Conservation (phyloP, 2,113 vertebrate species). For the Psittacula cyanocephala region DNA sequence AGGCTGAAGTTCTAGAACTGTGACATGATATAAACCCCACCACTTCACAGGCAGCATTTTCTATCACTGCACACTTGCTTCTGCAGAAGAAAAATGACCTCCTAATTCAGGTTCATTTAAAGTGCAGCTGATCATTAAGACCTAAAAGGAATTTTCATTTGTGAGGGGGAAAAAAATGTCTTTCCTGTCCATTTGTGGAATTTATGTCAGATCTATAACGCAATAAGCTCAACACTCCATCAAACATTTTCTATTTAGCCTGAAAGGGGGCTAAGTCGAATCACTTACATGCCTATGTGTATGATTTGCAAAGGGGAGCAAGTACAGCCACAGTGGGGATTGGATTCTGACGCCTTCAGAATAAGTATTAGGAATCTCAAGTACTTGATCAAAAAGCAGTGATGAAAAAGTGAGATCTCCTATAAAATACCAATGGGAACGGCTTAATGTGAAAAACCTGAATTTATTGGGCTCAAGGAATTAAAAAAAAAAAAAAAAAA, state of each 20-base stretch:
- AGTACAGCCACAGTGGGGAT: not conserved
- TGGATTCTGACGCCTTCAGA: not conserved
- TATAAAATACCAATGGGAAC: not conserved
- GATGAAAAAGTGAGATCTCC: not conserved
- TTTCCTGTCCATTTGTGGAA: slow-evolving; percentile 14
- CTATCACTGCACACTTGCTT: not conserved
- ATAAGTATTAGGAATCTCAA: not conserved
- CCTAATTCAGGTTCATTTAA: slow-evolving; percentile 62
- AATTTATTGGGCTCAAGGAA: not conserved
- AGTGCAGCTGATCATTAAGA: slow-evolving; percentile 61
- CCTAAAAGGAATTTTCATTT: slow-evolving; percentile 53
- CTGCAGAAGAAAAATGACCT: slow-evolving; percentile 35
- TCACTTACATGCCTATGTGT: not conserved
- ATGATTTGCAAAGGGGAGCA: slow-evolving; percentile 24
- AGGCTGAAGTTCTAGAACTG: not conserved
- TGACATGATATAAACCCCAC: not conserved
- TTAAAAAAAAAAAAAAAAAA: not conserved
- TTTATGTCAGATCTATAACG: slow-evolving; percentile 62
- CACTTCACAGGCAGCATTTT: not conserved
- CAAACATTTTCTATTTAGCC: slow-evolving; percentile 61
- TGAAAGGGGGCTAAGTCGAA: slow-evolving; percentile 53
- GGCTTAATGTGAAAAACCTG: not conserved
- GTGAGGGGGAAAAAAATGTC: not conserved
- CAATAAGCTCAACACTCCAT: slow-evolving; percentile 45
- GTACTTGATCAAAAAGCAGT: not conserved